Evolutionary conservation across 2,113 vertebrate genomes (phyloP), one percentile per base, ranked within the genome.

Genomic region (Calypte anna): DNA sequence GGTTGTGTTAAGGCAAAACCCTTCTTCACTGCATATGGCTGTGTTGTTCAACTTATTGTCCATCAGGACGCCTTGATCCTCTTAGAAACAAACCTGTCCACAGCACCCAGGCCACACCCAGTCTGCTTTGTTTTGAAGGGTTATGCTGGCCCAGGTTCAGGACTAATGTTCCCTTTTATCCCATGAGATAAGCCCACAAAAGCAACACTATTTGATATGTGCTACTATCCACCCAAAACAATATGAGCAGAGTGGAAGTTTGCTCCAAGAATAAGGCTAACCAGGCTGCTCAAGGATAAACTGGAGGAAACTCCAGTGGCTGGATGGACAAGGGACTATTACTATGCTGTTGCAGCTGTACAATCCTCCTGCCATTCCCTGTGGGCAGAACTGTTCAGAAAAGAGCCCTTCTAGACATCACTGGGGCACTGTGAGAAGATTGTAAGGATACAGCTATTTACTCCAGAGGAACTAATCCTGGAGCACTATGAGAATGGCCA

Each of bases 51-150:
- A 54, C 21, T 72, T 57, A 22, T 72, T 57, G 25, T 40, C 40
- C 25, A 24, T 22, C 53, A 55, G 31, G 18, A 38, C 14, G 16
- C 38, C 44, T 4, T 0, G 0, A 11, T 13, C 5, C 2, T 6
- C 46, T n/a, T 14, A 77, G 28, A 88, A 91, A 64, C 17, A 58
- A 33, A 79, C 33, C 7, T 76, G 36, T 48, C 14, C 27, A 57
- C 15, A 46, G 21, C 67, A 69, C 5, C 21, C 62, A 12, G 16
- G 21, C 4, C 54, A 69, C 40, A 51, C 5, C 7, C 12, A 46
- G 12, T 9, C 62, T 75, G 14, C 20, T 15, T 33, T 55, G 30
- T 25, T 94, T 81, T 59, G 28, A 27, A 48, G 7, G 36, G 15
- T 31, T 59, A 38, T 59, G n/a, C 36, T 74, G 79, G n/a, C 14